Percentiles rank a stretch among this genome's conserved stretches.
Evolutionary conservation across 2,888 invertebrate genomes (phyloP).

Genomic region (Cosmia pyralina): DNA sequence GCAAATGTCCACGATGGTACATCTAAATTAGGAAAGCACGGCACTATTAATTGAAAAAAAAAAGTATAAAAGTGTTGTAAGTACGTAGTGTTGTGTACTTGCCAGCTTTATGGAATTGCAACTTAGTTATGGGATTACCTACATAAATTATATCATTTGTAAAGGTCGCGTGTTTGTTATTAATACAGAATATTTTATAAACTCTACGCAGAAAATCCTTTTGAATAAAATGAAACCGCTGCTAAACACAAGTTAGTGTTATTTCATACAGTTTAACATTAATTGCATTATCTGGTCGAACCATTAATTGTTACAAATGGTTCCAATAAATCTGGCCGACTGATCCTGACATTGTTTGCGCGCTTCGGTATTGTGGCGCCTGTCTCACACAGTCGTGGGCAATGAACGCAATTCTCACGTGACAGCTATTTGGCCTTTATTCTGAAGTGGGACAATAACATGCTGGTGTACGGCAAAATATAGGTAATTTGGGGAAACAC

Average conservation of each 20-base stretch:
- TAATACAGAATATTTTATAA: not conserved
- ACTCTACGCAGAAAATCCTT: not conserved
- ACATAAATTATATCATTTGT: not conserved
- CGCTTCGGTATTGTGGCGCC: slow-evolving; percentile 12
- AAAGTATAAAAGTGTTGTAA: not conserved
- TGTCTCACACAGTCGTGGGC: not conserved
- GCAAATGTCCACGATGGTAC: too few relatives aligned
- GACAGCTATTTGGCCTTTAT: not conserved
- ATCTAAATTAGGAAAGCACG: not conserved
- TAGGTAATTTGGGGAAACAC: not conserved
- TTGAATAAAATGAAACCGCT: not conserved
- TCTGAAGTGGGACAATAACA: not conserved
- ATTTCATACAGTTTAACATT: slow-evolving; percentile 35
- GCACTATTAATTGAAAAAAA: not conserved
- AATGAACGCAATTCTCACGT: not conserved
- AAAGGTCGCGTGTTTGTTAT: not conserved
- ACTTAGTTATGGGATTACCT: not conserved
- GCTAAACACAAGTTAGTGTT: slow-evolving; percentile 29
- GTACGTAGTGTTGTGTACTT: too few relatives aligned
- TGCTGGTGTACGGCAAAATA: not conserved
- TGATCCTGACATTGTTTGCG: slow-evolving; percentile 22
- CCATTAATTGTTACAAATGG: slow-evolving; percentile 52
- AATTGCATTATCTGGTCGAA: slow-evolving; percentile 32
- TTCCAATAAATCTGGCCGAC: slow-evolving; percentile 34
- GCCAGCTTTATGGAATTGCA: too few relatives aligned